Evolutionary conservation across 2,888 invertebrate genomes (phyloP).

Genomic region (Stenotaenia linearis): DNA sequence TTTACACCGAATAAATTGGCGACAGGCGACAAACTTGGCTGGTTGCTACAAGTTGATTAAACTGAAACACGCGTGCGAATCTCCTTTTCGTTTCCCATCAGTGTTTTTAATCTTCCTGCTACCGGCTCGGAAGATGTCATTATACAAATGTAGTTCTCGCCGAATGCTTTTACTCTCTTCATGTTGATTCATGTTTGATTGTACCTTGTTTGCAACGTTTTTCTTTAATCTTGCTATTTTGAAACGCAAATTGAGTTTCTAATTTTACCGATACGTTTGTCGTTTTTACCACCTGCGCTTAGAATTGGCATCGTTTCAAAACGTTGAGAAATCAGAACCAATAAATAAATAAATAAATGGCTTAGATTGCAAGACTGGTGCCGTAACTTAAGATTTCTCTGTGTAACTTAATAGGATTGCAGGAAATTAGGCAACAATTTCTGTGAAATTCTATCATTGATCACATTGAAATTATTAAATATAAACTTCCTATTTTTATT

Average conservation of each 20-base stretch:
- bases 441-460: no score
- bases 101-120: background rate
- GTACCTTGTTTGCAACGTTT: background rate
- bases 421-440: background rate
- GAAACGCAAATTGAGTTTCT: background rate
- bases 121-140: background rate
- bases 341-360: background rate
- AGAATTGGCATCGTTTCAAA: background rate
- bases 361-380: background rate
- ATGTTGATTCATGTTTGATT: background rate
- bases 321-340: background rate
- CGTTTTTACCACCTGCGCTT: background rate
- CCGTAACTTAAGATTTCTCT: background rate
- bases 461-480: no score
- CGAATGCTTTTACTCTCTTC: background rate
- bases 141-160: background rate
- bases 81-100: background rate
- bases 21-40: background rate
- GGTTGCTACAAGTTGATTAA: conserved; percentile 8
- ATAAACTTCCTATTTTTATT: no score
- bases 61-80: background rate
- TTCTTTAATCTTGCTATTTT: background rate
- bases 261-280: background rate
- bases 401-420: background rate
- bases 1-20: background rate